Evolutionary conservation across 1,140 invertebrate species (phyloP), one percentile per base, ranked within the genome.

Genomic region (Semibalanus balanoides): DNA sequence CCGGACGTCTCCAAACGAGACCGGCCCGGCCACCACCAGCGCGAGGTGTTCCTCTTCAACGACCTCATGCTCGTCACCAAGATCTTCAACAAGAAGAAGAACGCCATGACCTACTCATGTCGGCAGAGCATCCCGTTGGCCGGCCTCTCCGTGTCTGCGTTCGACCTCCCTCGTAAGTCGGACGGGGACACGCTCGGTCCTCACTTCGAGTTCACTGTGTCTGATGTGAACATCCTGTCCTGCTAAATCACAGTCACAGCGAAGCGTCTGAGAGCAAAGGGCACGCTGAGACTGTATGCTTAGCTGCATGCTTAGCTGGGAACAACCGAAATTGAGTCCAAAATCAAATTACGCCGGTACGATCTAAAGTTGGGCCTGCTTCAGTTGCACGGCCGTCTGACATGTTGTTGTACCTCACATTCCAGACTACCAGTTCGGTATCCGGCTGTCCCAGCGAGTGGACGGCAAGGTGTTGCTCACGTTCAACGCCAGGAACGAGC

Each of bases 31-130:
- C 91, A 97, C 11, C 97, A 99, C 86, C 96, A 99, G 85, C 88
- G 97, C 80, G 97, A 99, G 88, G 95, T 99, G 72, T 99, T 99
- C 85, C 90, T 99, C 19, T 99, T 99, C 86, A 99, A 99, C 85
- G 97, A 99, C 85, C 86, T 99, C 76, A 88, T 99, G 79, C 91
- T 99, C 78, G 95, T 99, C 74, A 97, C 95, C 11, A 98, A 98
- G 86, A 97, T 97, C 79, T 90, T 97, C 81, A 96, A 92, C 84
- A 97, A 97, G 86, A 98, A 97, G 87, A 97, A 98, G 85, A 96
- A 91, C 77, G 93, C 92, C 70, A 94, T 97, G 73, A 97, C 94
- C 11, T 98, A 99, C 84, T 95, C 93, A 29, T 98, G 96, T 86
- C 88, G 95, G 77, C 93, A 96, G 83, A 95, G 93, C 81, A 95